Evolutionary conservation across 2,888 invertebrate genomes (phyloP), one percentile per base, ranked within the genome.

Genomic region (Leucophenga montana): DNA sequence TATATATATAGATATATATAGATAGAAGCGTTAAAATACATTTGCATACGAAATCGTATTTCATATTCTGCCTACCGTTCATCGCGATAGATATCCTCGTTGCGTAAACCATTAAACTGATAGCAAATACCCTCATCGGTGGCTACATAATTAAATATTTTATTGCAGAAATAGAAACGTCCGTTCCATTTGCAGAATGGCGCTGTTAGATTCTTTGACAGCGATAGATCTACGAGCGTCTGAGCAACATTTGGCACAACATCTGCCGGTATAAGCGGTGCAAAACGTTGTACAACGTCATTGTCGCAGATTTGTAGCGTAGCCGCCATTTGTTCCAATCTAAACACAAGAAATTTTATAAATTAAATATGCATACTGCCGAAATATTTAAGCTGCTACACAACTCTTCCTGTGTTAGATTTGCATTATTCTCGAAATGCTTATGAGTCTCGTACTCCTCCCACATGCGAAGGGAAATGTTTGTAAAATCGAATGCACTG

Each of bases 81-180:
- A 61, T 88, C 85, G 0, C 88, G 80, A 65, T 87, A 88, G 8
- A 88, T 84, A 64, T 88, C 88, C 73, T 76, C 77, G 14, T 84
- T 72, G 6, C 79, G 71, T 18, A 88, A 69, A 0, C 88, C 88
- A 75, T 88, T 88, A 61, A 88, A 88, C 66, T 88, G 88, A 65
- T 88, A 88, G 69, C 87, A 88, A 50, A 88, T 88, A 59, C 59
- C 87, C 74, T 88, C 88, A 66, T 88, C 88, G 14, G 87, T 88
- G 5, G 87, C 77, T 57, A 88, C 88, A 70, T 84, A 84, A 70
- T 84, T 81, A 18, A 88, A 85, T 20, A 88, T 71, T 20, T 82
- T 75, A 22, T 85, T 61, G 69, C 87, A 88, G 27, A 88, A 88
- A 67, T 87, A 87, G 70, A 82, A 87, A 1, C 88, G 80, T 16